phyloP scores from a whole-genome alignment of 2,113 vertebrate genomes.

The Gorsachius goisagi region DNA sequence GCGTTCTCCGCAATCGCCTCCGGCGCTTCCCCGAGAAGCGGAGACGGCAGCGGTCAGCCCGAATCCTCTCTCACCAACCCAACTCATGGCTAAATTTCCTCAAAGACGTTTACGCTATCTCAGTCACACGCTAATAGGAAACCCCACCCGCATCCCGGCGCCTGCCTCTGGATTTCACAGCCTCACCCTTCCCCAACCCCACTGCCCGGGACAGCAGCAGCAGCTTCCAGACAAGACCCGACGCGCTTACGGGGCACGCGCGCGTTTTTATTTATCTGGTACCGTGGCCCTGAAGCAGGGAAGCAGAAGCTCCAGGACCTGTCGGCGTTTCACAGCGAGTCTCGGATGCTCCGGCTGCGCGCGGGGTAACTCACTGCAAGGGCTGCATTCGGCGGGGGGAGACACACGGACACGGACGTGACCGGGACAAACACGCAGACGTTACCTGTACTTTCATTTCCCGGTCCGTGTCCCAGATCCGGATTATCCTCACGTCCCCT shows the following conservation, averaged over 20 bases:
- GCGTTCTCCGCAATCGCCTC: not conserved
- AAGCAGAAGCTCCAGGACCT: not conserved
- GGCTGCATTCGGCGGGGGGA: not conserved
- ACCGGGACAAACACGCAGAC: accelerated
- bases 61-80: not conserved
- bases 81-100: not conserved
- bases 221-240: not conserved
- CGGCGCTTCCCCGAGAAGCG: not conserved
- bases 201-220: not conserved
- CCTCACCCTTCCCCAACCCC: not conserved
- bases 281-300: accelerated
- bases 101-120: not conserved
- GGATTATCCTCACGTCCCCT: conserved; percentile 91
- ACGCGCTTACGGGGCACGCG: accelerated
- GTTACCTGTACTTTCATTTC: conserved; percentile 97
- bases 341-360: not conserved
- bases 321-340: not conserved
- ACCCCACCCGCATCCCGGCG: not conserved
- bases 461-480: conserved; percentile 96
- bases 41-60: not conserved
- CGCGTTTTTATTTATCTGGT: accelerated
- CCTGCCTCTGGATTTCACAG: not conserved
- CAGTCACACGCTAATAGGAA: accelerated
- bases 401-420: not conserved
- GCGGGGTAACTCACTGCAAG: accelerated